Conservation (phyloP, 1,140 invertebrate genomes). For the Heterodera schachtii region DNA sequence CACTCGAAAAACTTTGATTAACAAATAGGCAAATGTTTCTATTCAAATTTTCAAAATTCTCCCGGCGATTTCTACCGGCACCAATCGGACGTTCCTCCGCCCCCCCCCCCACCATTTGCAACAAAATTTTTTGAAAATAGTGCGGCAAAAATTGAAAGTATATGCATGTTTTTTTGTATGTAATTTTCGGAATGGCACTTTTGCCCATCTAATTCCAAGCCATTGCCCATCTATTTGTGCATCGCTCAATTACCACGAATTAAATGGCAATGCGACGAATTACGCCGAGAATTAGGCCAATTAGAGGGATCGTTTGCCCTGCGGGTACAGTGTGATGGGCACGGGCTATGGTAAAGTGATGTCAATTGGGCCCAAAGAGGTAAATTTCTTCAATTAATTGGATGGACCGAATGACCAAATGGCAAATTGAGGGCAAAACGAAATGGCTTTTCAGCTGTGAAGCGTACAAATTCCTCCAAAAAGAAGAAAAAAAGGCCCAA, state of each 20-base stretch:
- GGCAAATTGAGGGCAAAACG: too few relatives aligned
- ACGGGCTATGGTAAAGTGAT: not conserved
- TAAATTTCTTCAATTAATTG: not conserved
- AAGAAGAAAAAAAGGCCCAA: too few relatives aligned
- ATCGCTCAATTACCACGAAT: conserved; percentile 1
- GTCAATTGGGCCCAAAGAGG: not conserved
- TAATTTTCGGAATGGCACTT: not conserved
- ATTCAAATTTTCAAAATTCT: too few relatives aligned
- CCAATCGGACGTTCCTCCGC: too few relatives aligned
- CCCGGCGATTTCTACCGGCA: too few relatives aligned
- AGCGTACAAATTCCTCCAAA: not conserved
- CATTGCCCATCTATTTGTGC: not conserved
- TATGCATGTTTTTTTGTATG: not conserved
- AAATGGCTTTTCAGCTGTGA: not conserved
- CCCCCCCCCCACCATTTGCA: too few relatives aligned
- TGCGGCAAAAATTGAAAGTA: too few relatives aligned
- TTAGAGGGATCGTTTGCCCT: not conserved
- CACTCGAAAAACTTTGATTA: too few relatives aligned
- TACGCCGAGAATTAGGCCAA: not conserved
- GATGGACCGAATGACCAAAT: not conserved
- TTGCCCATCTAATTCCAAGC: not conserved
- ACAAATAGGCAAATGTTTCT: too few relatives aligned
- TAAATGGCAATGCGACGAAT: not conserved
- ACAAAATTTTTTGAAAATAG: too few relatives aligned
- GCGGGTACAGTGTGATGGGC: not conserved